A percentile compares a stretch with the other conserved stretches of the same genome.
Conservation (phyloP, 2,797 vertebrate species). For the Chrysolophus pictus region DNA sequence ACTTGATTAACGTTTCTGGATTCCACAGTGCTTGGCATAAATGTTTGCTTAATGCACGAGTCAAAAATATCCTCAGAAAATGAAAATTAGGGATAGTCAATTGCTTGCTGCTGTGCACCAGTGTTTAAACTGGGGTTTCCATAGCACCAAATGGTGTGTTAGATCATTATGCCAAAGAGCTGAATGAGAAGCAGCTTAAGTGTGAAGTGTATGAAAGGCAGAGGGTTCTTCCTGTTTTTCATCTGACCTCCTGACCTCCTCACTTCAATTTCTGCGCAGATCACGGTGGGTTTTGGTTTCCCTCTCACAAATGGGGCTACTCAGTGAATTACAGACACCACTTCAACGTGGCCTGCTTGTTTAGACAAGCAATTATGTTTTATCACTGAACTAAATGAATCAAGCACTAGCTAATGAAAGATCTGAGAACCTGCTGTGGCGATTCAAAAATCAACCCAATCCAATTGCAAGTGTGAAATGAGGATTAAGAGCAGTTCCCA, state of each 20-base stretch:
- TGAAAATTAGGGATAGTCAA: not conserved
- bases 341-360: not conserved
- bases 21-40: constrained; percentile 19
- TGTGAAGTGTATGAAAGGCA: rapidly evolving
- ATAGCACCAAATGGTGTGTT: not conserved
- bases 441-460: not conserved
- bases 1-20: not conserved
- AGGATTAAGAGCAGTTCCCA: not conserved
- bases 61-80: constrained; percentile 47
- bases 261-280: not conserved
- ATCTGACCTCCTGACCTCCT: not conserved
- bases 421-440: not conserved
- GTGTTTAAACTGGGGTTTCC: not conserved
- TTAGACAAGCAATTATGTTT: not conserved
- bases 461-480: rapidly evolving
- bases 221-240: rapidly evolving
- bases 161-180: not conserved
- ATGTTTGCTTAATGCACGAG: not conserved
- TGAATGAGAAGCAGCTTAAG: not conserved
- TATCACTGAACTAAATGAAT: not conserved
- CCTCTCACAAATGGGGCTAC: rapidly evolving
- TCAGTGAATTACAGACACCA: not conserved
- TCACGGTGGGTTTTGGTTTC: not conserved
- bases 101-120: not conserved
- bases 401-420: not conserved